Evolutionary conservation across 2,113 vertebrate genomes (phyloP).

Genomic region (Xenopus laevis): DNA sequence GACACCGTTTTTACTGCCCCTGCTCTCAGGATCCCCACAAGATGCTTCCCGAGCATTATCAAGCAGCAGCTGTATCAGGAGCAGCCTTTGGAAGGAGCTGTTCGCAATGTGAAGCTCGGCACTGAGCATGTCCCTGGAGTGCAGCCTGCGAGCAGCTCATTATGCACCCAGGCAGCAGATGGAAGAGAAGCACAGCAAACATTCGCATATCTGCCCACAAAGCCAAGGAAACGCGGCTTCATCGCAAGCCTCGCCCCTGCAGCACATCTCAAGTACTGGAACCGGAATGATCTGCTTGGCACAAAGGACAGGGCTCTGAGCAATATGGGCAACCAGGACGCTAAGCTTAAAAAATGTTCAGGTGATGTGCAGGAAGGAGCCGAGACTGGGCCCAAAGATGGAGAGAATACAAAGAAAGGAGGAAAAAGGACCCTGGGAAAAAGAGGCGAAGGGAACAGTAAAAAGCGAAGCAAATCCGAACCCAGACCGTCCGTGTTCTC

Average conservation of each 20-base stretch:
- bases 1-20: neutral
- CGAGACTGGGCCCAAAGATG: slow-evolving; percentile 76
- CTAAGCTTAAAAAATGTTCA: slow-evolving; percentile 79
- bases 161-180: slow-evolving; percentile 70
- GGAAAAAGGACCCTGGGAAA: slow-evolving; percentile 76
- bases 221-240: slow-evolving; percentile 58
- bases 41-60: neutral
- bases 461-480: slow-evolving; percentile 84
- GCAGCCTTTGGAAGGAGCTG: slow-evolving; percentile 66
- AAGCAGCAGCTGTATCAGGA: slow-evolving; percentile 50
- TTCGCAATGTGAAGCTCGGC: slow-evolving; percentile 57
- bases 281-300: slow-evolving; percentile 70
- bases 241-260: slow-evolving; percentile 45
- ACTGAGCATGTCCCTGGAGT: slow-evolving; percentile 72
- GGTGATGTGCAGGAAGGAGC: slow-evolving; percentile 69
- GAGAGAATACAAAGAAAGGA: slow-evolving; percentile 78
- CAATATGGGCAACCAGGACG: slow-evolving; percentile 95
- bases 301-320: slow-evolving; percentile 57
- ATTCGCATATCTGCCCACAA: slow-evolving; percentile 62
- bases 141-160: slow-evolving; percentile 63
- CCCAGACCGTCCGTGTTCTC: slow-evolving; percentile 87
- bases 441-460: slow-evolving; percentile 70
- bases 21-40: neutral
- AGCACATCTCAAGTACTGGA: slow-evolving; percentile 13
- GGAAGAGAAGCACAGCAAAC: slow-evolving; percentile 63